These are phyloP conservation scores for Drosophila mayaguana DNA, from an alignment of 2,888 invertebrate species.

Conservation along the genomic window DNA sequence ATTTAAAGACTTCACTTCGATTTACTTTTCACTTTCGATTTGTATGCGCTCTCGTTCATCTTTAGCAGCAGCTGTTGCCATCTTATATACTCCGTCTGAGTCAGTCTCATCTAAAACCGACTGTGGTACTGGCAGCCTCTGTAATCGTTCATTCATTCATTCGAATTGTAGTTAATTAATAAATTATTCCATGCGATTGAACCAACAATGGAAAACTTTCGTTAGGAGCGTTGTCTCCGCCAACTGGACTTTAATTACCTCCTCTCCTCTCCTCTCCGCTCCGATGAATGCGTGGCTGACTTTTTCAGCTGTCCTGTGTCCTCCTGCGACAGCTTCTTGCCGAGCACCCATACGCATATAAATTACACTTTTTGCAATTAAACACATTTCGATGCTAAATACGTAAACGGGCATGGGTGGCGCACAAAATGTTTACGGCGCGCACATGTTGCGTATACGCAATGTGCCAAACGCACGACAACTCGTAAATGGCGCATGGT, in stretches of 20 bases:
- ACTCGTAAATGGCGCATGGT: constrained; percentile 60
- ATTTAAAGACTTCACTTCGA: too few species aligned
- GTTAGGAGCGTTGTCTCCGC: constrained; percentile 32
- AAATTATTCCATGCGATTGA: constrained; percentile 80
- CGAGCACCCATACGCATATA: constrained; percentile 43
- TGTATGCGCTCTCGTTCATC: not conserved
- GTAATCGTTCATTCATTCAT: constrained; percentile 80
- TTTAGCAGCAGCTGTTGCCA: constrained; percentile 26
- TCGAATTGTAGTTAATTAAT: constrained; percentile 80
- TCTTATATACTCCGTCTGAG: not conserved
- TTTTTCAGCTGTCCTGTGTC: not conserved
- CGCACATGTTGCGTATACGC: constrained; percentile 58
- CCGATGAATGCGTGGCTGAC: not conserved
- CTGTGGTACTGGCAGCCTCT: constrained; percentile 32
- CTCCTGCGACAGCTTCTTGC: not conserved
- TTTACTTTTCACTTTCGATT: not conserved
- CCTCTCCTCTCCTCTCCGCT: not conserved
- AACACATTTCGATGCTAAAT: constrained; percentile 69
- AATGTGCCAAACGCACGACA: constrained; percentile 33
- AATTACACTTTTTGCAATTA: constrained; percentile 67
- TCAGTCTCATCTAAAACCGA: not conserved
- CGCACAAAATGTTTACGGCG: constrained; percentile 56
- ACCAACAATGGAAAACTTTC: constrained; percentile 73
- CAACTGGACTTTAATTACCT: constrained; percentile 59
- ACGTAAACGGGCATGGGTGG: constrained; percentile 9